Evolutionary conservation across 2,113 vertebrate species (phyloP).

Genomic region (Malaclemys terrapin): DNA sequence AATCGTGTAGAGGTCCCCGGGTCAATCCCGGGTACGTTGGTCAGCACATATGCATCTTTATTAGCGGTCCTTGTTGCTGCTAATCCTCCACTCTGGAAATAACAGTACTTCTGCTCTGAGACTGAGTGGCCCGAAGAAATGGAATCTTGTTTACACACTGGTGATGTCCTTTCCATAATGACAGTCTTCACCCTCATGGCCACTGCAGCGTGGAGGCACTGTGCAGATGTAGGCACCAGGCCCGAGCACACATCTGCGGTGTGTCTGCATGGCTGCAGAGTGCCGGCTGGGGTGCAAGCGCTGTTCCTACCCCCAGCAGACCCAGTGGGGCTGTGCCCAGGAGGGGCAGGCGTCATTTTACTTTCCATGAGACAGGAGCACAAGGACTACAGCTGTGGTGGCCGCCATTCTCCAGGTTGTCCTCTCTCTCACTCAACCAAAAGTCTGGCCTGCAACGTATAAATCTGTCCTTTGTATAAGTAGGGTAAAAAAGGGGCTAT

Average conservation of each 20-base stretch:
- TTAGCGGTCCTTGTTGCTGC: accelerated
- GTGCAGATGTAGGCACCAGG: neutral
- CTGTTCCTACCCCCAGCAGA: neutral
- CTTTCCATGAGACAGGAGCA: too few species aligned
- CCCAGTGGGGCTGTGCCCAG: neutral
- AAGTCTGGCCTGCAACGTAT: neutral
- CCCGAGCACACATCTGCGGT: neutral
- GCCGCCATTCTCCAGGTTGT: accelerated
- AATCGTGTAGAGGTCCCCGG: too few species aligned
- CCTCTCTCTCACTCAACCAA: neutral
- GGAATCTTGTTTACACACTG: neutral
- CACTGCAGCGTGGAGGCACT: neutral
- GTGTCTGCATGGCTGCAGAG: neutral
- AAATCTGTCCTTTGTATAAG: accelerated
- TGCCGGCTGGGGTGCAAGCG: neutral
- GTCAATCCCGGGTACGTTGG: too few species aligned
- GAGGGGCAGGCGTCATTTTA: neutral
- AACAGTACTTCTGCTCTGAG: accelerated
- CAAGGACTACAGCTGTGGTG: too few species aligned
- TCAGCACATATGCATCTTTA: neutral
- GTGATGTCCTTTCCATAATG: neutral
- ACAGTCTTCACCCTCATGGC: neutral
- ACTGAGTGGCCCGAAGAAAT: accelerated
- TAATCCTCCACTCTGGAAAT: accelerated
- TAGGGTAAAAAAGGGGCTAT: neutral